phyloP scores from a whole-genome alignment of 2,113 vertebrate genomes.

The Lycaon pictus region DNA sequence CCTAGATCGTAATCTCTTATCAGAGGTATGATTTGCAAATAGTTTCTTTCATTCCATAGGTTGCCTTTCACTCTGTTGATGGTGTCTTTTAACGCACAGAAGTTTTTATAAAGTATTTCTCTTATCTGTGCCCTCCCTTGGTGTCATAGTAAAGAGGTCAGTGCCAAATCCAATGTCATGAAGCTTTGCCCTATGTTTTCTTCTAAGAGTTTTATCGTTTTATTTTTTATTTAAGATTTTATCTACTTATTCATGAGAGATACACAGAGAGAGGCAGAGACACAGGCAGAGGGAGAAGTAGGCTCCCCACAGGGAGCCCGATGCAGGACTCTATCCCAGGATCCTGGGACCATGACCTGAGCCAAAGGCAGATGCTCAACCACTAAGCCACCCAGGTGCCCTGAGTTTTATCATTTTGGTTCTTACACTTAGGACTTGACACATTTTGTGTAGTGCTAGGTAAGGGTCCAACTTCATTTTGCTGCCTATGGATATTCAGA shows the following conservation, averaged over 20 bases:
- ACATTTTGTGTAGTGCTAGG: neutral
- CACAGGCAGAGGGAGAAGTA: too few relatives aligned
- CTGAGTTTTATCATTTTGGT: neutral
- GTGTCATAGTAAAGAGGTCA: neutral
- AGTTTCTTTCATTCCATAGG: neutral
- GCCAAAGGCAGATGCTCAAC: too few relatives aligned
- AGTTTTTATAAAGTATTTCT: neutral
- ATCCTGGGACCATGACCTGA: too few relatives aligned
- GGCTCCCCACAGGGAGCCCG: too few relatives aligned
- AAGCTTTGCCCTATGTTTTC: neutral
- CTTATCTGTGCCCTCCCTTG: neutral
- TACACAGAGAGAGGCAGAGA: too few relatives aligned
- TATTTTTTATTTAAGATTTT: too few relatives aligned
- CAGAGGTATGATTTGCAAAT: neutral
- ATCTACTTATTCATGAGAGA: too few relatives aligned
- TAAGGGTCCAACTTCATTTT: neutral
- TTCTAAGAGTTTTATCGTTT: neutral
- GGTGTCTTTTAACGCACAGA: neutral
- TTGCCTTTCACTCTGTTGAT: neutral
- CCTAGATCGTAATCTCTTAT: neutral
- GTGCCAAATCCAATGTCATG: neutral
- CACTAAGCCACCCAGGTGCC: too few relatives aligned
- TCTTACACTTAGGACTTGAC: neutral
- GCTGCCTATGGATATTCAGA: neutral
- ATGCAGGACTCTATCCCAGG: too few relatives aligned